phyloP scores from a whole-genome alignment of 1,140 invertebrate species.

The Leptinotarsa defecta region DNA sequence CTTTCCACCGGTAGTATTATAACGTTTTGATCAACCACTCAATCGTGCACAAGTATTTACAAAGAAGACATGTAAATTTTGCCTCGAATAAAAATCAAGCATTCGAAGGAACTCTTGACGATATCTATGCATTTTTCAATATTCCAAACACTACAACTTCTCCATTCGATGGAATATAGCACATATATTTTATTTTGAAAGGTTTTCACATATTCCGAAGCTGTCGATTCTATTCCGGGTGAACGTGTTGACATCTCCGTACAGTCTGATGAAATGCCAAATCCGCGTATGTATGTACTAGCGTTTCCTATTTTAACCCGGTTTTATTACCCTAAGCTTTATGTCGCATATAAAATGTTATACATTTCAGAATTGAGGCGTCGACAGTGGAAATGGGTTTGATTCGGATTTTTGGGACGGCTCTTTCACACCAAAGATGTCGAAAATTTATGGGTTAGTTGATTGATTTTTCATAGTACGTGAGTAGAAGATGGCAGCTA shows the following conservation, averaged over 20 bases:
- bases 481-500: too few relatives aligned
- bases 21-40: neutral
- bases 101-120: neutral
- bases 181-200: slow-evolving; percentile 16
- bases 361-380: neutral
- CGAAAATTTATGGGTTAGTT: too few relatives aligned
- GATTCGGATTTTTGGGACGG: too few relatives aligned
- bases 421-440: too few relatives aligned
- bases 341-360: slow-evolving; percentile 3
- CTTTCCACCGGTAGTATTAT: neutral
- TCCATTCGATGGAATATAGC: neutral
- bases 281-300: neutral
- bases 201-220: slow-evolving; percentile 10
- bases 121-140: slow-evolving; percentile 16
- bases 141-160: slow-evolving; percentile 9
- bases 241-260: slow-evolving; percentile 4
- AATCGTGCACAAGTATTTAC: neutral
- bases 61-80: slow-evolving; percentile 13
- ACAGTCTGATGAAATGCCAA: neutral
- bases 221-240: neutral
- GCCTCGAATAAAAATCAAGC: slow-evolving; percentile 11
- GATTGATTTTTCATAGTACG: too few relatives aligned
- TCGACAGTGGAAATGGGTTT: too few relatives aligned
- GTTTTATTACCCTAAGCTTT: slow-evolving; percentile 3
- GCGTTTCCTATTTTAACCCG: slow-evolving; percentile 2